Evolutionary conservation across 2,888 invertebrate genomes (phyloP).

Genomic region (Troides helena): DNA sequence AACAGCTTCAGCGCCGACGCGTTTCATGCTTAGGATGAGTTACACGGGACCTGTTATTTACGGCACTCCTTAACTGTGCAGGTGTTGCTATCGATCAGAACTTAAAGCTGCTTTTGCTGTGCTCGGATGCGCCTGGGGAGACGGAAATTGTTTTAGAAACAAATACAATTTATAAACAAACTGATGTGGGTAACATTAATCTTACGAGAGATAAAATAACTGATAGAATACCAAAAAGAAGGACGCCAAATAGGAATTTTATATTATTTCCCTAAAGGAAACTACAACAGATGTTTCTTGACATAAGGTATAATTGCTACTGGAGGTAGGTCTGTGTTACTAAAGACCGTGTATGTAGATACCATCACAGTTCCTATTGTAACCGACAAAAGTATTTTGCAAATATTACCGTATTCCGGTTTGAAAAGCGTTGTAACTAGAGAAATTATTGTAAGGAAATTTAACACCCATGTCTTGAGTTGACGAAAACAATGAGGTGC

Average conservation of each 20-base stretch:
- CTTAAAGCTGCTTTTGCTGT: neutral
- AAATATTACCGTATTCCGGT: no score
- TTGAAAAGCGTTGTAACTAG: no score
- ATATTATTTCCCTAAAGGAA: neutral
- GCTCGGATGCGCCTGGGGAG: neutral
- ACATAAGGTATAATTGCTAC: neutral
- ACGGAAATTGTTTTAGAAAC: neutral
- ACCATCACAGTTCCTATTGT: no score
- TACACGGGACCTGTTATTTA: slow-evolving; percentile 3
- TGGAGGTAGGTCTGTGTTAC: neutral
- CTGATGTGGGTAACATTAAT: neutral
- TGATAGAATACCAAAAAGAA: neutral
- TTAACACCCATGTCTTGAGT: no score
- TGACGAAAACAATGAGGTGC: no score
- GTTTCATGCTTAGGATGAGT: neutral
- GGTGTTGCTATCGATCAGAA: slow-evolving; percentile 4
- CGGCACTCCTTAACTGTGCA: neutral
- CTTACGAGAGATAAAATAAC: neutral
- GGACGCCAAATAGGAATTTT: neutral
- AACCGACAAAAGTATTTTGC: no score
- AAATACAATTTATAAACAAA: neutral
- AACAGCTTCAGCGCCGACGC: slow-evolving; percentile 1
- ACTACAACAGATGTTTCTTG: neutral
- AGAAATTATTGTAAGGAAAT: no score
- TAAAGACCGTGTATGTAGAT: no score